Conservation (phyloP, 2,888 invertebrate genomes). For the Mythimna vitellina region DNA sequence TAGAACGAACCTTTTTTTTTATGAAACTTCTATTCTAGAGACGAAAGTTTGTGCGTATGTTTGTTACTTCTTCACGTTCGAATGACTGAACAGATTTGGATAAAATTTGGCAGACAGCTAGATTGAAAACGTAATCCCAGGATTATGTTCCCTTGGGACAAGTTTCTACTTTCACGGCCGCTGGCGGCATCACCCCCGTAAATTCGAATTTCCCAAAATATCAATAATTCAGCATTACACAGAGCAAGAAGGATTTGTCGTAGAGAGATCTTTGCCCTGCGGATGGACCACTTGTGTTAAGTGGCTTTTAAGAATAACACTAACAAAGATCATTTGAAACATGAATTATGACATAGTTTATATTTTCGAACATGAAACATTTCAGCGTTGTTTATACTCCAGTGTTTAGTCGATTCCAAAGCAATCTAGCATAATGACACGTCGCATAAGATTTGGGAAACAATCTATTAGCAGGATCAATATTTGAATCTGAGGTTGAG, state of each 20-base stretch:
- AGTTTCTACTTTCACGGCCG: background rate
- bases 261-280: background rate
- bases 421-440: slow-evolving; percentile 9
- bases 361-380: slow-evolving; percentile 22
- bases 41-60: background rate
- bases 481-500: slow-evolving; percentile 21
- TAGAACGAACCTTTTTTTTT: background rate
- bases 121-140: background rate
- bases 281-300: background rate
- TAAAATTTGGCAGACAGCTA: no score
- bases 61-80: background rate
- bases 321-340: slow-evolving; percentile 15
- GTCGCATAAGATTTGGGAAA: slow-evolving; percentile 15
- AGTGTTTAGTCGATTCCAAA: background rate
- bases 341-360: slow-evolving; percentile 1
- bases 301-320: slow-evolving; percentile 18
- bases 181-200: no score
- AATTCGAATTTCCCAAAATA: background rate
- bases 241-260: background rate
- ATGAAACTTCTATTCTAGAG: background rate
- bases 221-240: background rate
- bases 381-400: slow-evolving; percentile 5
- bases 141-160: no score
- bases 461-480: slow-evolving; percentile 19
- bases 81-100: no score